Evolutionary conservation across 2,113 vertebrate species (phyloP).

Genomic region (Percina caprodes): DNA sequence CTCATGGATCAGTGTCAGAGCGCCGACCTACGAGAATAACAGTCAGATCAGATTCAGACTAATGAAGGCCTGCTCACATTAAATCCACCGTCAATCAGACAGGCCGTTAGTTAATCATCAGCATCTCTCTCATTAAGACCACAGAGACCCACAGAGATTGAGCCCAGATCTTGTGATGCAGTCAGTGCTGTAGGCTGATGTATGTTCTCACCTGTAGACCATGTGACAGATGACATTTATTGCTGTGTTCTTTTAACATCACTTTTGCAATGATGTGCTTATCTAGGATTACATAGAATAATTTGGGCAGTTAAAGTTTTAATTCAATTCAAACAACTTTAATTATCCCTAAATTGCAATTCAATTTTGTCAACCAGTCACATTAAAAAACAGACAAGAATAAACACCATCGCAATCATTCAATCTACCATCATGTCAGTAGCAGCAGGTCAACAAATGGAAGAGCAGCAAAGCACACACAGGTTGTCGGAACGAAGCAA

Average conservation of each 20-base stretch:
- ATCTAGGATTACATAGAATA: background rate
- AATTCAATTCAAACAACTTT: too few species aligned
- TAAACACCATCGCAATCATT: too few species aligned
- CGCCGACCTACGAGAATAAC: constrained; percentile 43
- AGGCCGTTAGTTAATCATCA: constrained; percentile 50
- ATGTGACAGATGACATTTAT: background rate
- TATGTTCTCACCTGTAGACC: background rate
- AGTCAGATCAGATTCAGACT: constrained; percentile 53
- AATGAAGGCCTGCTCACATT: constrained; percentile 69
- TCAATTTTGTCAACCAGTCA: too few species aligned
- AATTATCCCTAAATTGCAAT: too few species aligned
- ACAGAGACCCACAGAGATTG: constrained; percentile 48
- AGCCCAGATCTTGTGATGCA: constrained; percentile 21
- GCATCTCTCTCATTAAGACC: constrained; percentile 54
- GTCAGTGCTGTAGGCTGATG: background rate
- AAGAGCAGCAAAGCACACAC: too few species aligned
- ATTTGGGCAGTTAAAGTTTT: too few species aligned
- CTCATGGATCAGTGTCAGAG: constrained; percentile 66
- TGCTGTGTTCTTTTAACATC: background rate
- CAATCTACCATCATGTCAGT: too few species aligned
- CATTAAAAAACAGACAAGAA: too few species aligned
- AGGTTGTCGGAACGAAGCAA: too few species aligned
- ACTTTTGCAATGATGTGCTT: background rate
- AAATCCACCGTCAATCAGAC: constrained; percentile 64
- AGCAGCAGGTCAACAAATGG: too few species aligned